Percentiles rank a stretch among this genome's conserved stretches.
Conservation (phyloP, 2,888 invertebrate genomes). For the Falcaria lacertinaria region DNA sequence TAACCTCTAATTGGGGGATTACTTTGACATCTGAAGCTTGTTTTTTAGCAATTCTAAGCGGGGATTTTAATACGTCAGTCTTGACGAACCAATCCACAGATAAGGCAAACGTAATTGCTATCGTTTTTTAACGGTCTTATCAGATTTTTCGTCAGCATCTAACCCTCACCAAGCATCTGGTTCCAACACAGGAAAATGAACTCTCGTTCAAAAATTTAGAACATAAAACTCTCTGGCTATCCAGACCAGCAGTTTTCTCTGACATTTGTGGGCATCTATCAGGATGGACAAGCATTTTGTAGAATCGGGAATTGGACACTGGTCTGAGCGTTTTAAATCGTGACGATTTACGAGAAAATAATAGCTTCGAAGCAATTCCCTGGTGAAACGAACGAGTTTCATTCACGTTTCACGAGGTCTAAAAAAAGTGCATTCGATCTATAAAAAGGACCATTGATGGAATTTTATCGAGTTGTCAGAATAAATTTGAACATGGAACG, state of each 20-base stretch:
- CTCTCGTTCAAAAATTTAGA: slow-evolving; percentile 16
- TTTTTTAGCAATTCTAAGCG: slow-evolving; percentile 54
- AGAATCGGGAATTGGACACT: slow-evolving; percentile 67
- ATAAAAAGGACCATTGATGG: background rate
- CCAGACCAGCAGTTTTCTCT: slow-evolving; percentile 24
- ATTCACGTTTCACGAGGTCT: no score
- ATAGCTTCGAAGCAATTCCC: slow-evolving; percentile 55
- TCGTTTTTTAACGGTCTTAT: slow-evolving; percentile 74
- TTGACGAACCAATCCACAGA: slow-evolving; percentile 47
- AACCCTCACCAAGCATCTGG: slow-evolving; percentile 42
- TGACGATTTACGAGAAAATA: slow-evolving; percentile 69
- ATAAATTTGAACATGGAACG: background rate
- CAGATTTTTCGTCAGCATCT: slow-evolving; percentile 58
- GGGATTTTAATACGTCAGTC: slow-evolving; percentile 37
- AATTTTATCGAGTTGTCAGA: background rate
- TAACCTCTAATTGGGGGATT: slow-evolving; percentile 69
- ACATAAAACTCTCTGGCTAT: slow-evolving; percentile 14
- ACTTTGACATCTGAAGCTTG: slow-evolving; percentile 51
- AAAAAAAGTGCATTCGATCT: background rate
- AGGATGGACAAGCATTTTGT: slow-evolving; percentile 74
- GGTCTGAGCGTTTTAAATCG: slow-evolving; percentile 66
- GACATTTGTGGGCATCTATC: slow-evolving; percentile 63
- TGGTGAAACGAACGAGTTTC: slow-evolving; percentile 36
- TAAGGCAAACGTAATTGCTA: slow-evolving; percentile 69
- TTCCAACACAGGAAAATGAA: slow-evolving; percentile 18